These are phyloP conservation scores for Epinephelus lanceolatus DNA, from an alignment of 2,113 vertebrate genomes.

Conservation along the genomic window DNA sequence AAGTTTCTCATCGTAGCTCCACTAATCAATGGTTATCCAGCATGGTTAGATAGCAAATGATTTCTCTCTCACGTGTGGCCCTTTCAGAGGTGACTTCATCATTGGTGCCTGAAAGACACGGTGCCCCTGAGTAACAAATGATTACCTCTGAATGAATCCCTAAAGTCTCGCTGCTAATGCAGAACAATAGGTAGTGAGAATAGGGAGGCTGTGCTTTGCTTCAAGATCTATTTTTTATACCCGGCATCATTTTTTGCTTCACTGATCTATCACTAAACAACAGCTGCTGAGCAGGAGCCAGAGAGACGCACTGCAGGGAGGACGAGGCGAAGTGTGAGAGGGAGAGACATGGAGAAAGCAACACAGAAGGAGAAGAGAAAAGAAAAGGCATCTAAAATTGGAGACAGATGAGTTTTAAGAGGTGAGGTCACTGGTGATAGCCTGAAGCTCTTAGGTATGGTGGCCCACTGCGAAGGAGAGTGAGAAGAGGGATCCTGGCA, in stretches of 20 bases:
- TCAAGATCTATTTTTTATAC: slow-evolving; percentile 88
- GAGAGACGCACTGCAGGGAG: slow-evolving; percentile 75
- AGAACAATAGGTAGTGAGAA: slow-evolving; percentile 87
- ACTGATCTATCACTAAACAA: slow-evolving; percentile 94
- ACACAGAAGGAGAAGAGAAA: slow-evolving; percentile 30
- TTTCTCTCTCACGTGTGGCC: slow-evolving; percentile 86
- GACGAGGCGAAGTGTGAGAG: slow-evolving; percentile 63
- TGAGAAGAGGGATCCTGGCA: slow-evolving; percentile 79
- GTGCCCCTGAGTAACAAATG: slow-evolving; percentile 87
- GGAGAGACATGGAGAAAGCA: slow-evolving; percentile 61
- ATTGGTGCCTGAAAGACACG: slow-evolving; percentile 86
- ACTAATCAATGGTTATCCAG: slow-evolving; percentile 76
- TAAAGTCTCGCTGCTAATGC: slow-evolving; percentile 81
- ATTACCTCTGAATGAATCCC: slow-evolving; percentile 91
- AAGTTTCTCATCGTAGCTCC: slow-evolving; percentile 62
- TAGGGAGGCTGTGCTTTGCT: slow-evolving; percentile 73
- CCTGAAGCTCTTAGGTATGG: slow-evolving; percentile 83
- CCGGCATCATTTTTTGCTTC: slow-evolving; percentile 93
- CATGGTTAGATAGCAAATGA: slow-evolving; percentile 78
- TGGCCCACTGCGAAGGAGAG: slow-evolving; percentile 75
- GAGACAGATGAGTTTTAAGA: slow-evolving; percentile 78
- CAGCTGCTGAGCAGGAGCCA: slow-evolving; percentile 88
- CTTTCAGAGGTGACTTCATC: slow-evolving; percentile 91
- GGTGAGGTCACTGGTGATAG: slow-evolving; percentile 83
- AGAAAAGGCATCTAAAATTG: slow-evolving; percentile 68